A percentile compares a stretch with the other conserved stretches of the same genome.
Evolutionary conservation across 2,888 invertebrate genomes (phyloP).

Genomic region (Lordiphosa andalusiaca): DNA sequence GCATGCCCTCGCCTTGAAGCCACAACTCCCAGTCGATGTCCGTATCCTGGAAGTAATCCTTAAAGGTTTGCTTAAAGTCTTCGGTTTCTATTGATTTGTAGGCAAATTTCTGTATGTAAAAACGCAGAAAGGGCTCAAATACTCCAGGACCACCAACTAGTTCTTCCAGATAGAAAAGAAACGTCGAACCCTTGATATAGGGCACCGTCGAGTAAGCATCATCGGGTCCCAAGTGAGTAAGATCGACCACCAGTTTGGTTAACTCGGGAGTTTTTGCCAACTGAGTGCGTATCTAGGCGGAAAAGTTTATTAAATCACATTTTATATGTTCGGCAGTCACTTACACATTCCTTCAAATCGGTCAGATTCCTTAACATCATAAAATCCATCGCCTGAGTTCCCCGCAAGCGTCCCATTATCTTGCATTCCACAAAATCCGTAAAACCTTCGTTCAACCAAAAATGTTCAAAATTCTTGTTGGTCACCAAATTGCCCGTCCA

Average conservation of each 20-base stretch:
- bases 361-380: slow-evolving; percentile 88
- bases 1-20: slow-evolving; percentile 92
- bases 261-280: slow-evolving; percentile 85
- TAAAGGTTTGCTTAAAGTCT: slow-evolving; percentile 88
- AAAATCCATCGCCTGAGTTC: slow-evolving; percentile 87
- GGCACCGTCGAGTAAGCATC: slow-evolving; percentile 94
- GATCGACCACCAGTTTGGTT: slow-evolving; percentile 89
- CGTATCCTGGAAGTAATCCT: slow-evolving; percentile 85
- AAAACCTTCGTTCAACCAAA: slow-evolving; percentile 97
- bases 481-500: slow-evolving; percentile 98
- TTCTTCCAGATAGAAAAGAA: slow-evolving; percentile 92
- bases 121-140: slow-evolving; percentile 92
- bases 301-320: not conserved
- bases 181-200: slow-evolving; percentile 95
- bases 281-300: slow-evolving; percentile 80
- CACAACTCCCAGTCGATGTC: slow-evolving; percentile 92
- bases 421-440: slow-evolving; percentile 96
- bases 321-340: not conserved
- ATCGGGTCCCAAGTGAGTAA: slow-evolving; percentile 92
- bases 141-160: slow-evolving; percentile 87
- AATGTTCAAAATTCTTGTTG: slow-evolving; percentile 95
- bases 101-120: slow-evolving; percentile 90
- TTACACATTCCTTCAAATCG: slow-evolving; percentile 87
- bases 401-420: slow-evolving; percentile 87
- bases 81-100: slow-evolving; percentile 91